A percentile compares a stretch with the other conserved stretches of the same genome.
Conservation (phyloP, 2,888 invertebrate genomes). For the Apodemia zela region DNA sequence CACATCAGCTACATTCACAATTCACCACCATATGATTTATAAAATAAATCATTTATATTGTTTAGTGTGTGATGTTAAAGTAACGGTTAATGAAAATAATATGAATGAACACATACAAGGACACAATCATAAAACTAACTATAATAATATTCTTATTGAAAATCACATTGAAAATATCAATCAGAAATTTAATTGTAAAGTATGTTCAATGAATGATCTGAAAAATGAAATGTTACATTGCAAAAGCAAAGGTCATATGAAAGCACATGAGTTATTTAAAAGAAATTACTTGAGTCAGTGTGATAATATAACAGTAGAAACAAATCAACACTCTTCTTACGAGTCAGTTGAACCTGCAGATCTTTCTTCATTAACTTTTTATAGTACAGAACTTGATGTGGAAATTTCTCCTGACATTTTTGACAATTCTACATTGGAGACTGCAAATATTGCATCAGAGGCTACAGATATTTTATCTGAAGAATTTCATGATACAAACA, state of each 20-base stretch:
- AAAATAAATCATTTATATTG: constrained; percentile 6
- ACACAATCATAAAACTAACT: not conserved
- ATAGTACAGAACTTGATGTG: not conserved
- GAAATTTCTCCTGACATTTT: not conserved
- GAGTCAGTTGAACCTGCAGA: not conserved
- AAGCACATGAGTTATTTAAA: not conserved
- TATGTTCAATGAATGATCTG: constrained; percentile 2
- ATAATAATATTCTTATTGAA: not conserved
- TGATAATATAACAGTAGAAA: not conserved
- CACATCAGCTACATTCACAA: not conserved
- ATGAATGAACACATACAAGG: not conserved
- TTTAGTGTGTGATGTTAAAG: not conserved
- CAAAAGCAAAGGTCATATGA: not conserved
- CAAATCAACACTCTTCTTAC: not conserved
- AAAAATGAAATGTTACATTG: constrained; percentile 18
- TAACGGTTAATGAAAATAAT: not conserved
- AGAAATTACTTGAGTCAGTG: not conserved
- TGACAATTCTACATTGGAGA: not conserved
- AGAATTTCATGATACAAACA: not conserved
- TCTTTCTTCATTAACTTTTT: not conserved
- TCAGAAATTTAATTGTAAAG: not conserved
- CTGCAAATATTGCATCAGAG: not conserved
- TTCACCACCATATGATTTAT: not conserved
- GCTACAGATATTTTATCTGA: not conserved
- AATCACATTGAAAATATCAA: constrained; percentile 2